These are phyloP conservation scores for Muraenolepis orangiensis DNA, from an alignment of 2,797 vertebrate species.

Conservation along the genomic window DNA sequence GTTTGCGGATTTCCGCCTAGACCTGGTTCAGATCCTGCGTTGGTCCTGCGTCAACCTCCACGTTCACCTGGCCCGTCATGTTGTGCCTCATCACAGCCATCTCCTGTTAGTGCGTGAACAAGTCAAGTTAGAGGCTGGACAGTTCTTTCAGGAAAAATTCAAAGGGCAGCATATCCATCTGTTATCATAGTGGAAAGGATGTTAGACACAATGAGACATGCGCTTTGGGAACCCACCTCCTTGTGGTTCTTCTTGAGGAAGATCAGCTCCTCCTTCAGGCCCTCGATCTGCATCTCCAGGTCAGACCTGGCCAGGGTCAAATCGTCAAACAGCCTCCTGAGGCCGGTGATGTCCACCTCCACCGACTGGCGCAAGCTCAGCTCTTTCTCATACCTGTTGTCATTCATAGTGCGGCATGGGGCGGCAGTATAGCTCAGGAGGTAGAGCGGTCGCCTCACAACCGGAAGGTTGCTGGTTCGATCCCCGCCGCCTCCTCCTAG, in stretches of 20 bases:
- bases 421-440: too few relatives aligned
- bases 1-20: conserved; percentile 69
- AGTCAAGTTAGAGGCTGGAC: background rate
- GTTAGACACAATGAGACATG: background rate
- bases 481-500: too few relatives aligned
- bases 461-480: too few relatives aligned
- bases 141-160: background rate
- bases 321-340: conserved; percentile 85
- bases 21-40: conserved; percentile 55
- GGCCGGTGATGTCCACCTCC: conserved; percentile 84
- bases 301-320: conserved; percentile 84
- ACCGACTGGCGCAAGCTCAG: conserved; percentile 83
- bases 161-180: background rate
- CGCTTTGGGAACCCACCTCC: conserved; percentile 61
- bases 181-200: background rate
- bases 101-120: conserved; percentile 56
- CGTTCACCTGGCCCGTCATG: conserved; percentile 73
- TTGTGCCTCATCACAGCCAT: conserved; percentile 59
- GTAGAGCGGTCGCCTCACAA: too few relatives aligned
- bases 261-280: conserved; percentile 82
- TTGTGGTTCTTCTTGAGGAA: conserved; percentile 87
- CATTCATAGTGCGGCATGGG: too few relatives aligned
- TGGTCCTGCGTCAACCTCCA: conserved; percentile 67
- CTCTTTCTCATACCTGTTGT: conserved; percentile 84
- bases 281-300: conserved; percentile 88